Evolutionary conservation across 2,888 invertebrate species (phyloP), one percentile per base, ranked within the genome.

Genomic region (Lasioglossum lativentre): DNA sequence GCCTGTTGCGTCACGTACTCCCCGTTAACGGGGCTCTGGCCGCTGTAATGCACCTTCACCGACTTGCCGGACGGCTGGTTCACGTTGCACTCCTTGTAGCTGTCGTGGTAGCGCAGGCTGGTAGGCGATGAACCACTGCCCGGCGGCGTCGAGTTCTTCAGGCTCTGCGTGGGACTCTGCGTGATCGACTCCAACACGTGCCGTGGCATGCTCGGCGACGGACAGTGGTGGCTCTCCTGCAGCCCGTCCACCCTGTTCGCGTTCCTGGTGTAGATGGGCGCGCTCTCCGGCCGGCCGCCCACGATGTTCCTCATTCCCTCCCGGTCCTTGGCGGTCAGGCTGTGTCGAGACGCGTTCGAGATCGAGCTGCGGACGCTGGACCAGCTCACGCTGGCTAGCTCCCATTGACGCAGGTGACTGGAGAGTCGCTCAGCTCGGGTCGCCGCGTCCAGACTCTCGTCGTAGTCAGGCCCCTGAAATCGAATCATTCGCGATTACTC

Each of bases 381-480:
- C 93, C 94, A 94, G 34, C 96, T 95, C 82, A 96, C 95, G 85
- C 97, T 97, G 4, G 97, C 97, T 56, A 97, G 96, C 91, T 97
- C 97, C 98, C 98, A 98, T 93, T 97, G 97, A 87, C 97, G 97
- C 86, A 98, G 96, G 68, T 98, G 95, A 27, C 96, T 96, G 90
- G 96, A 96, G 84, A 97, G 96, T 80, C 97, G 96, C 81, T 97
- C 97, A 76, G 96, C 96, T 93, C 97, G 97, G 91, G 97, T 94
- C 72, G 96, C 96, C 75, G 97, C 96, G 95, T 98, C 98, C 80
- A 97, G 80, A 78, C 89, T 97, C 95, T 98, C 98, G 94, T 98
- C 97, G 95, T 98, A 98, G 94, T 98, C 98, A 87, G 97, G 97
- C 82, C 98, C 98, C 98, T 98, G 95, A 19, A 85, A 84, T 63